phyloP scores from a whole-genome alignment of 2,797 vertebrate species.

The Sebastes vulpes region DNA sequence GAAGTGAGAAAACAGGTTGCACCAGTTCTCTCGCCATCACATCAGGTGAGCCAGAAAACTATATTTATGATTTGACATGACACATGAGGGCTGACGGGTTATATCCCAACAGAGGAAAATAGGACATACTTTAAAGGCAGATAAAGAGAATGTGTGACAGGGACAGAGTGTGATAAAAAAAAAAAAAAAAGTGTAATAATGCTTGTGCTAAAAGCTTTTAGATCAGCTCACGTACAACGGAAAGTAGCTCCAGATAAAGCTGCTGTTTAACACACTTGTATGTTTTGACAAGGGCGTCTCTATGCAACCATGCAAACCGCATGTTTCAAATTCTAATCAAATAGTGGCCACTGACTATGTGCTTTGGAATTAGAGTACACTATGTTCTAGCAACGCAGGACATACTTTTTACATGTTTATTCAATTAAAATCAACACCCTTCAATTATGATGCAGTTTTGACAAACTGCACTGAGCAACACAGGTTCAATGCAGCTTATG shows the following conservation, averaged over 20 bases:
- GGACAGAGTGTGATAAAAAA: background rate
- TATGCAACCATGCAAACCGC: slow-evolving; percentile 20
- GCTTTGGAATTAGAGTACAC: background rate
- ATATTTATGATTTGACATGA: slow-evolving; percentile 18
- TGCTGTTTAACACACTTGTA: background rate
- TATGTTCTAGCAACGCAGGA: background rate
- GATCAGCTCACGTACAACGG: background rate
- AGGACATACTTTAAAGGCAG: background rate
- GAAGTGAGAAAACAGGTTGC: slow-evolving; percentile 65
- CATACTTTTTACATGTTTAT: background rate
- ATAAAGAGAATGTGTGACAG: background rate
- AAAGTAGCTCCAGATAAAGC: background rate
- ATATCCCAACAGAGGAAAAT: background rate
- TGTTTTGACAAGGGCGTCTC: slow-evolving; percentile 33
- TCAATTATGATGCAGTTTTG: background rate
- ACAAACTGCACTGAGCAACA: background rate
- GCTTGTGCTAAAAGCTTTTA: background rate
- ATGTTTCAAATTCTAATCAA: slow-evolving; percentile 53
- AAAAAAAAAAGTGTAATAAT: background rate
- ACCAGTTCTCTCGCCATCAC: slow-evolving; percentile 45
- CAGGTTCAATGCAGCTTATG: background rate
- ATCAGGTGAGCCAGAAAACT: slow-evolving; percentile 41
- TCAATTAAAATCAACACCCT: background rate
- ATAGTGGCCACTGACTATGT: background rate
- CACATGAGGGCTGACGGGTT: background rate